Evolutionary conservation across 2,888 invertebrate genomes (phyloP).

Genomic region (Ophraella communa): DNA sequence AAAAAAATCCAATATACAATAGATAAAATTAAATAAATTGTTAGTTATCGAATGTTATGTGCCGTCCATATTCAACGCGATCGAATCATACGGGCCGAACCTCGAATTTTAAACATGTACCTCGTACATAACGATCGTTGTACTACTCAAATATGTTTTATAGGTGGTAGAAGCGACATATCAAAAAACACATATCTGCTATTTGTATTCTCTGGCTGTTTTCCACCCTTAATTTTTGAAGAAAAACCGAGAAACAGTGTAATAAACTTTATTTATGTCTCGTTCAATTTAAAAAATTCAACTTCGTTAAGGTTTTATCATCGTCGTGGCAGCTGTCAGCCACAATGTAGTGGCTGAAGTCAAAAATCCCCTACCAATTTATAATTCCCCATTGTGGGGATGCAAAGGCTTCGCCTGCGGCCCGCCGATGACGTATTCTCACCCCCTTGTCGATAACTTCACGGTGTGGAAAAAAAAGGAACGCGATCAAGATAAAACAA

Average conservation of each 20-base stretch:
- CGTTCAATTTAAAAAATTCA: conserved; percentile 52
- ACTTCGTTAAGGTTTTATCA: conserved; percentile 57
- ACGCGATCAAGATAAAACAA: conserved; percentile 49
- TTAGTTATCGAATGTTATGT: too few species aligned
- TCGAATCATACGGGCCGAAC: too few species aligned
- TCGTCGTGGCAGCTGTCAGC: conserved; percentile 60
- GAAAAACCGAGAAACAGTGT: conserved; percentile 29
- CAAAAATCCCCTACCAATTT: conserved; percentile 59
- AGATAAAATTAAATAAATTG: too few species aligned
- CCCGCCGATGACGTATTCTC: conserved; percentile 38
- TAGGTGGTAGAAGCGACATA: not conserved
- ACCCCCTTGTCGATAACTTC: conserved; percentile 46
- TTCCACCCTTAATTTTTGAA: conserved; percentile 10
- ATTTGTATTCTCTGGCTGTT: conserved; percentile 1
- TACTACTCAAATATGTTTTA: too few species aligned
- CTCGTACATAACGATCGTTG: too few species aligned
- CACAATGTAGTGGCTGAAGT: conserved; percentile 60
- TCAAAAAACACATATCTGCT: not conserved
- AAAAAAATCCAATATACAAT: too few species aligned
- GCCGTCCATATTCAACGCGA: too few species aligned
- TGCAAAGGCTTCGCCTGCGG: conserved; percentile 39
- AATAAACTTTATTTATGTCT: conserved; percentile 38
- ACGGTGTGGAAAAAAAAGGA: conserved; percentile 39
- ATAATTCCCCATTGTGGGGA: conserved; percentile 56
- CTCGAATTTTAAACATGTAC: too few species aligned